A percentile compares a stretch with the other conserved stretches of the same genome.
These are phyloP conservation scores for Leptoclinus maculatus DNA, from an alignment of 2,797 vertebrate genomes.

Conservation along the genomic window DNA sequence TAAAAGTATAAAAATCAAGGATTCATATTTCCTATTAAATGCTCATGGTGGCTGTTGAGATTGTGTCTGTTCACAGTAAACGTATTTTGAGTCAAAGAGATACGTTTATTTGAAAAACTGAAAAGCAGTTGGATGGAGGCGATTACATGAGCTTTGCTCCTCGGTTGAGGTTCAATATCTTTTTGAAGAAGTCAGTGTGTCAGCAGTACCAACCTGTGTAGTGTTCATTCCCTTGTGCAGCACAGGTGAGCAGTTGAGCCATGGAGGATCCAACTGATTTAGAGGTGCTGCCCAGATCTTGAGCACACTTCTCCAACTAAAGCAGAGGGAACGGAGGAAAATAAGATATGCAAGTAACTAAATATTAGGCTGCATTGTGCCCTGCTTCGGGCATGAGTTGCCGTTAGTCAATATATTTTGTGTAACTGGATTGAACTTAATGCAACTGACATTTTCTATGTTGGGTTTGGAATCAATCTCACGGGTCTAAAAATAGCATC, in stretches of 20 bases:
- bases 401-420: not conserved
- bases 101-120: not conserved
- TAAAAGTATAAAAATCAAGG: not conserved
- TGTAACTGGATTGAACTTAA: not conserved
- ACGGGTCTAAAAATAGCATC: not conserved
- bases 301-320: constrained; percentile 97
- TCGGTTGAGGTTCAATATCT: not conserved
- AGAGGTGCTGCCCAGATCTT: constrained; percentile 97
- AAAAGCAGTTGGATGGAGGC: not conserved
- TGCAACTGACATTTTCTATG: not conserved
- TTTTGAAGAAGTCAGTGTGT: not conserved
- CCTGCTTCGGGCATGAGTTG: not conserved
- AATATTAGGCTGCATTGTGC: not conserved
- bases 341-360: not conserved
- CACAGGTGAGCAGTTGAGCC: constrained; percentile 97
- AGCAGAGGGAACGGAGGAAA: not conserved
- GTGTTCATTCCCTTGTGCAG: constrained; percentile 97
- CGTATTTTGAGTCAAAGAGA: not conserved
- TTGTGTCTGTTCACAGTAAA: not conserved
- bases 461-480: not conserved
- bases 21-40: not conserved
- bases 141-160: too few species aligned
- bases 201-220: constrained; percentile 91
- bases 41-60: not conserved
- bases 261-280: constrained; percentile 98